These are phyloP conservation scores for Antedon mediterranea DNA, from an alignment of 53 echinoderm and acorn worm genomes.

Conservation along the genomic window DNA sequence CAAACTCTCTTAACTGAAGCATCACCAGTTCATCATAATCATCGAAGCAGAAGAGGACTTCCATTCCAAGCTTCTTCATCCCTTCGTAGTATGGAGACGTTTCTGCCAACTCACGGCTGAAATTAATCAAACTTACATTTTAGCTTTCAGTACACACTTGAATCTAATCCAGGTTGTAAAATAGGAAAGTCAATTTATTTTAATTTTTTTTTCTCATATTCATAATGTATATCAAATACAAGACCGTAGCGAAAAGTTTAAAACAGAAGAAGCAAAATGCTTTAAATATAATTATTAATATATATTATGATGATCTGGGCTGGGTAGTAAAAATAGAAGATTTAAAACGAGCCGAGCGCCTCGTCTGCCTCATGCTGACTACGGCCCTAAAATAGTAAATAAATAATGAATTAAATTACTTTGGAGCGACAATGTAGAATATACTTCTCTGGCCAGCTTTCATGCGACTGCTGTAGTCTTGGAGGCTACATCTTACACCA, in stretches of 20 bases:
- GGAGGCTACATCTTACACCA: conserved; percentile 52
- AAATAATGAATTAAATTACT: conserved; percentile 20
- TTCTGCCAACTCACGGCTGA: conserved; percentile 79
- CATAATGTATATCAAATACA: too few species aligned
- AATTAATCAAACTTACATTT: not conserved
- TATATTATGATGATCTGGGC: too few species aligned
- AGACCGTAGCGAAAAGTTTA: too few species aligned
- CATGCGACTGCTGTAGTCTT: conserved; percentile 71
- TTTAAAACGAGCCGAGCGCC: too few species aligned
- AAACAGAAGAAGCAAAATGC: too few species aligned
- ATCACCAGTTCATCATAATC: conserved; percentile 90
- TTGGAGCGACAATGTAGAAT: conserved; percentile 88
- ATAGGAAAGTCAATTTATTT: too few species aligned
- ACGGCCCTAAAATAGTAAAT: too few species aligned
- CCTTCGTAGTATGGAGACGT: conserved; percentile 88
- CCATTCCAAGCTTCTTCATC: conserved; percentile 46
- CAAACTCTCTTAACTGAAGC: conserved; percentile 90
- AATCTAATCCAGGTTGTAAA: not conserved
- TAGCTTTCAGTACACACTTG: not conserved
- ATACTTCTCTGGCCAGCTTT: conserved; percentile 81
- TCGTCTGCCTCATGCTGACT: too few species aligned
- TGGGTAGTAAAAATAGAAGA: too few species aligned
- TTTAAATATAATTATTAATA: too few species aligned
- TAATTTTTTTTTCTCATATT: too few species aligned
- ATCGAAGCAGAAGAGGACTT: conserved; percentile 90